phyloP scores from a whole-genome alignment of 2,888 invertebrate species.

The Drosophila koepferae region DNA sequence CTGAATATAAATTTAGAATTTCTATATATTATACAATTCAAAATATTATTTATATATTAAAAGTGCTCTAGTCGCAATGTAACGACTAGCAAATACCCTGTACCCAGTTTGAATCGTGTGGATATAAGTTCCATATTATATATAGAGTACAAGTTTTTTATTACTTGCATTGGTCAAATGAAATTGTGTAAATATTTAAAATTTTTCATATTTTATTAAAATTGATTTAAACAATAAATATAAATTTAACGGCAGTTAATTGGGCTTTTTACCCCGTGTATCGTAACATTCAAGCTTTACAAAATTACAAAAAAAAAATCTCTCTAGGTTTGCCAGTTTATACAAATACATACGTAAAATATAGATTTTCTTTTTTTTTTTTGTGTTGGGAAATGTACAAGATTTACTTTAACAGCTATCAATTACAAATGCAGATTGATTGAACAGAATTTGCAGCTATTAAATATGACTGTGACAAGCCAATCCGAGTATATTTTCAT shows the following conservation, averaged over 20 bases:
- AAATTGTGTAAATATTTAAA: conserved; percentile 28
- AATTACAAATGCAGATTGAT: conserved; percentile 39
- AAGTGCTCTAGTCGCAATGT: neutral
- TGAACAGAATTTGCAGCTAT: conserved; percentile 45
- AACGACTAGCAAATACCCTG: conserved; percentile 9
- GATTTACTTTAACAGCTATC: conserved; percentile 28
- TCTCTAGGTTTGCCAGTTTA: conserved; percentile 47
- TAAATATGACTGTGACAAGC: conserved; percentile 60
- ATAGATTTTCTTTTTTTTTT: neutral
- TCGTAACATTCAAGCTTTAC: conserved; percentile 48
- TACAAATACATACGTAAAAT: conserved; percentile 3
- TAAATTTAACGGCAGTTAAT: conserved; percentile 77
- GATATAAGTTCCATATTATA: neutral
- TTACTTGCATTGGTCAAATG: conserved; percentile 6
- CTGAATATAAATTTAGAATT: neutral
- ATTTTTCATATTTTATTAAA: conserved; percentile 66
- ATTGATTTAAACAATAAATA: conserved; percentile 76
- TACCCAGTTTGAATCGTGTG: neutral
- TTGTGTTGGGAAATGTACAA: conserved; percentile 39
- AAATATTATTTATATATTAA: neutral
- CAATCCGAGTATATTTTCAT: conserved; percentile 52
- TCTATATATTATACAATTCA: neutral
- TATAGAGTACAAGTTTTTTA: neutral
- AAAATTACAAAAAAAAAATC: conserved; percentile 29
- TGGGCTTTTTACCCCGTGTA: conserved; percentile 24